These are phyloP conservation scores for Mythimna vitellina DNA, from an alignment of 2,888 invertebrate genomes.

Conservation along the genomic window DNA sequence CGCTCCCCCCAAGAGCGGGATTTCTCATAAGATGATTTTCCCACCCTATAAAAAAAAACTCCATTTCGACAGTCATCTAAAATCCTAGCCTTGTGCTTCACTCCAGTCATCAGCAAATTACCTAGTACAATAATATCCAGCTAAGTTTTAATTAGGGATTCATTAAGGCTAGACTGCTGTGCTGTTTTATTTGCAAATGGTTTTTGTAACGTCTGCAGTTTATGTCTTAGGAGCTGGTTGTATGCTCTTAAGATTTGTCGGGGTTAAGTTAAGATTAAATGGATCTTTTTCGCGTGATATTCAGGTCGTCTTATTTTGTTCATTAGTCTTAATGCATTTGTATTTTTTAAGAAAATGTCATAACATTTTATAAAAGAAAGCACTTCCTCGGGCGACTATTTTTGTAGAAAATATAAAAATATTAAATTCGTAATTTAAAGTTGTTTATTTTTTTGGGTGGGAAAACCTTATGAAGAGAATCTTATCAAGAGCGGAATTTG, in stretches of 20 bases:
- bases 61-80: conserved; percentile 4
- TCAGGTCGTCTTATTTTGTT: conserved; percentile 4
- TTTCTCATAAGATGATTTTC: too few species aligned
- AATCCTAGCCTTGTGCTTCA: conserved; percentile 16
- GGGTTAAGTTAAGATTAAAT: conserved; percentile 42
- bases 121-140: conserved; percentile 61
- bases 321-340: conserved; percentile 2
- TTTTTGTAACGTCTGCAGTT: conserved; percentile 72
- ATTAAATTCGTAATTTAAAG: neutral
- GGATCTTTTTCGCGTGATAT: conserved; percentile 18
- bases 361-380: neutral
- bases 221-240: conserved; percentile 33
- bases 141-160: conserved; percentile 81
- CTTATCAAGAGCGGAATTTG: too few species aligned
- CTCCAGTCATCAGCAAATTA: conserved; percentile 39
- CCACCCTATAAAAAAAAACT: too few species aligned
- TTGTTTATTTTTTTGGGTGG: too few species aligned
- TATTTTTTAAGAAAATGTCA: neutral
- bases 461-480: too few species aligned
- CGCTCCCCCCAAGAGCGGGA: too few species aligned
- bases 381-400: neutral
- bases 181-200: conserved; percentile 74
- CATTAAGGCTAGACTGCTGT: conserved; percentile 72
- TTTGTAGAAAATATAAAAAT: neutral
- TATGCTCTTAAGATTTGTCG: conserved; percentile 41